Base-by-base conservation (phyloP, 2,113 vertebrate species). In the Scalopus aquaticus region DNA sequence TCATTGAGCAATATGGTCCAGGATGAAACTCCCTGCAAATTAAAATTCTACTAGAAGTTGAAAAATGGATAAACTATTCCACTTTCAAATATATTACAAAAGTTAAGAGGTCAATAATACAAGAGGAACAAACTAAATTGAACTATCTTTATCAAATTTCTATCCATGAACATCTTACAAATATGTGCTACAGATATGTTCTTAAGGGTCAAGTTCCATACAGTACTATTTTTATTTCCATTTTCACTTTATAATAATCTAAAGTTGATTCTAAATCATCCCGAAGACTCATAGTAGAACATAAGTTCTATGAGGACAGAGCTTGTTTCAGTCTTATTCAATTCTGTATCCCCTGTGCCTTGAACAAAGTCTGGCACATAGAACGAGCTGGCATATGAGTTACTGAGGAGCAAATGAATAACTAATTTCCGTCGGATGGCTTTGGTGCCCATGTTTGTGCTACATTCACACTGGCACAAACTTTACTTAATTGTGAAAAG, bases 41-140 rank as follows among this genome's bases (percentile, higher is more conserved):
- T 77, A 90, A 90, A 94, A 94, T 84, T 69, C n/a, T 77, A 49
- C 11, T 46, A 70, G 67, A 84, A 70, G 26, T 69, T 83, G 28
- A 83, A n/a, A 77, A 90, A 20, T 51, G 22, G 28, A 42, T 77
- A 77, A 83, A 28, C 6, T 19, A 69, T 58, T 83, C 19, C 77
- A 49, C 51, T 67, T 90, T 77, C 64, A 83, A 81, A 62, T 77
- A 42, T 42, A 62, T 42, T 77, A 67, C 62, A 90, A 82, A 65
- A 54, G 7, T 74, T 65, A 74, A 20, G 15, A 83, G 77, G 60
- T 28, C 46, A 10, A 39, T 39, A 88, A n/a, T 51, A 15, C n/a
- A 82, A 77, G 69, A 89, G 70, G 39, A 88, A 81, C 35, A 90
- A 83, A 89, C 37, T 58, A 67, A 80, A 73, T 7, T 80, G 19